Conservation (phyloP, 92 coral and sea anemone genomes). For the Phenganax stokvisi region DNA sequence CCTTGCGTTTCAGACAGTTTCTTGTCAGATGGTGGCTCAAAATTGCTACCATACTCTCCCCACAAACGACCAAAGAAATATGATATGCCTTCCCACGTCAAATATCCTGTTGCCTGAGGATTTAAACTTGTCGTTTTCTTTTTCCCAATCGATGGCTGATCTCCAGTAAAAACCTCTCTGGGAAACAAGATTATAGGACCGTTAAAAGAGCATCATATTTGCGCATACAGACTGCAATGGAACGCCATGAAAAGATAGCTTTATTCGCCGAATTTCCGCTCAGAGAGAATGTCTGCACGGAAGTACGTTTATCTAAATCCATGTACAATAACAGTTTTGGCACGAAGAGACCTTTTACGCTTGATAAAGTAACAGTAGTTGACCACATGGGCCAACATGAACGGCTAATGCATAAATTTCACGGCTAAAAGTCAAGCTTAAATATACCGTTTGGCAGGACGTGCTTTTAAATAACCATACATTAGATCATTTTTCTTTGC, state of each 20-base stretch:
- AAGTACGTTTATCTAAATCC: too few species aligned
- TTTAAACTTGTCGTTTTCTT: neutral
- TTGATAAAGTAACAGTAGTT: neutral
- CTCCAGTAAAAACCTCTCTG: neutral
- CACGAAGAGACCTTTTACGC: too few species aligned
- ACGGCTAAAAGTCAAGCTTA: neutral
- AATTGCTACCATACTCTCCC: neutral
- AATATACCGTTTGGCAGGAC: slow-evolving; percentile 15
- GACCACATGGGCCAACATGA: slow-evolving; percentile 9
- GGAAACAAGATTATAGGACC: neutral
- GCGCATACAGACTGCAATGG: neutral
- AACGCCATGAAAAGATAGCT: neutral
- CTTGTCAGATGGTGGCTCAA: slow-evolving; percentile 12
- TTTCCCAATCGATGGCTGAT: neutral
- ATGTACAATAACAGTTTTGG: too few species aligned
- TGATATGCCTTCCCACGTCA: slow-evolving; percentile 74
- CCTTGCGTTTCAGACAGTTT: slow-evolving; percentile 25
- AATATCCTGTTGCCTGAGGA: slow-evolving; percentile 42
- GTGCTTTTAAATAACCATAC: slow-evolving; percentile 40
- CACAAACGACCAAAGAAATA: slow-evolving; percentile 62
- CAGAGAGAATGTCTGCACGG: too few species aligned
- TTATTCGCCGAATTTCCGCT: too few species aligned
- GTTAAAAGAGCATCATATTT: neutral
- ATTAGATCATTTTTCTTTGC: slow-evolving; percentile 8
- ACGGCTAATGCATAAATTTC: neutral